Conservation (phyloP, 2,888 invertebrate species). For the Yponomeuta evonymella region DNA sequence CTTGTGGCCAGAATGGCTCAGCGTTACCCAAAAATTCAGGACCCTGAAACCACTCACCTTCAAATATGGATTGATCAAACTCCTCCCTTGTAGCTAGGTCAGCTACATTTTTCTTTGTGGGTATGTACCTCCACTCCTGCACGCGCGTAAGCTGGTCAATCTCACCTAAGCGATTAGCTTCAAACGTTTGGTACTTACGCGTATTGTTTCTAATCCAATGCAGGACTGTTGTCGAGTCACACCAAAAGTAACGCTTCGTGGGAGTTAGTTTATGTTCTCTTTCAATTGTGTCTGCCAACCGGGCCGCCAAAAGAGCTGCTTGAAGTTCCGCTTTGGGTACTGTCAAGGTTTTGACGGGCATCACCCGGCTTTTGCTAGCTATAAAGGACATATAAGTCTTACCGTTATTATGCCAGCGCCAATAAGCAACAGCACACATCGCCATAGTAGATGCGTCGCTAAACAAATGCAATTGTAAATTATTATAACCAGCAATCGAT, state of each 20-base stretch:
- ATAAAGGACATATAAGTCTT: neutral
- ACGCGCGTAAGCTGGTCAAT: too few species aligned
- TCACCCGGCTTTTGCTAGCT: constrained; percentile 4
- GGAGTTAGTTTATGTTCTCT: neutral
- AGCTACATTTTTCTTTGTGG: too few species aligned
- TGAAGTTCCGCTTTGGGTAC: constrained; percentile 8
- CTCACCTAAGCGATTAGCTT: constrained; percentile 21
- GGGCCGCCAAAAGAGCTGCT: neutral
- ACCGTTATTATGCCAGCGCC: constrained; percentile 7
- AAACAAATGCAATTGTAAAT: constrained; percentile 20
- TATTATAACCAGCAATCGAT: neutral
- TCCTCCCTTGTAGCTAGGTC: too few species aligned
- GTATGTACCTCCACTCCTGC: too few species aligned
- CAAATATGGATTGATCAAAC: too few species aligned
- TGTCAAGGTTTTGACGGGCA: neutral
- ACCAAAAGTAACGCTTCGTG: constrained; percentile 25
- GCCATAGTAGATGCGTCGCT: constrained; percentile 22
- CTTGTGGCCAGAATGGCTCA: too few species aligned
- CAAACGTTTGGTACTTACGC: constrained; percentile 28
- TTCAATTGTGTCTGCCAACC: constrained; percentile 6
- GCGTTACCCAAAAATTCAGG: too few species aligned
- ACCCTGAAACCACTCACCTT: too few species aligned
- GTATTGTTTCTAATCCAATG: constrained; percentile 28
- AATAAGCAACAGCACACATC: constrained; percentile 20
- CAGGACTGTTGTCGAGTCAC: constrained; percentile 30